These are phyloP conservation scores for Ctenopoma kingsleyae DNA, from an alignment of 2,797 vertebrate genomes.

Conservation along the genomic window DNA sequence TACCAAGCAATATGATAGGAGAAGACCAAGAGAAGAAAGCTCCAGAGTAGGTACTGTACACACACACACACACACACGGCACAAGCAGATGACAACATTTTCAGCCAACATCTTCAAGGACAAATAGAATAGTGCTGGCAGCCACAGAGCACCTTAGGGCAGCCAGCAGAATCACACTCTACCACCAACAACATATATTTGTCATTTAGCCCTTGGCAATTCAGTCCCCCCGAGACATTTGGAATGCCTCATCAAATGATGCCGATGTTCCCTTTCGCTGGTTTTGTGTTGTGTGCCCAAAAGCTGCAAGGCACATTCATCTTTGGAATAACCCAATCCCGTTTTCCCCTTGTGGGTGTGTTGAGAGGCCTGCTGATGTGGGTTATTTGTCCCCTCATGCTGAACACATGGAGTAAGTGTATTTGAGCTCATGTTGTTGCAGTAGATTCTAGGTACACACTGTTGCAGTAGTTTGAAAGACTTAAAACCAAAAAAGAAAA, in stretches of 20 bases:
- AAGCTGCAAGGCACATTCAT: conserved; percentile 85
- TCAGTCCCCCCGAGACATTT: conserved; percentile 79
- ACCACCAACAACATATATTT: conserved; percentile 84
- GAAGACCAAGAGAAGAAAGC: conserved; percentile 36
- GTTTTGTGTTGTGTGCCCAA: conserved; percentile 87
- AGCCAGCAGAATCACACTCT: conserved; percentile 78
- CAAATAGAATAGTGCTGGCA: conserved; percentile 81
- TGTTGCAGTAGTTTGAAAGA: conserved; percentile 41
- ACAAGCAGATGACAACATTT: conserved; percentile 79
- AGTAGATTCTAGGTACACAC: conserved; percentile 29
- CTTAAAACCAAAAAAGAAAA: conserved; percentile 22
- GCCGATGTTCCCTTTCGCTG: conserved; percentile 85
- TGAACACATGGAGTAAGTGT: conserved; percentile 68
- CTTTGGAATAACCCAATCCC: conserved; percentile 86
- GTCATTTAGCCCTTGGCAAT: conserved; percentile 83
- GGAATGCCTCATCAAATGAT: conserved; percentile 87
- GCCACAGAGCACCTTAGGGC: conserved; percentile 76
- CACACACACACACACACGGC: conserved; percentile 13
- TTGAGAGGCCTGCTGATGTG: conserved; percentile 78
- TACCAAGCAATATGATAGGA: background rate
- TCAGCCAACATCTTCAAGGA: conserved; percentile 84
- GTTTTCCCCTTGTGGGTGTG: conserved; percentile 76
- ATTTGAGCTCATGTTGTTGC: conserved; percentile 69
- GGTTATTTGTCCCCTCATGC: conserved; percentile 80
- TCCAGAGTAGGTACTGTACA: conserved; percentile 49